Evolutionary conservation across 2,888 invertebrate genomes (phyloP).

Genomic region (Nymphalis polychloros): DNA sequence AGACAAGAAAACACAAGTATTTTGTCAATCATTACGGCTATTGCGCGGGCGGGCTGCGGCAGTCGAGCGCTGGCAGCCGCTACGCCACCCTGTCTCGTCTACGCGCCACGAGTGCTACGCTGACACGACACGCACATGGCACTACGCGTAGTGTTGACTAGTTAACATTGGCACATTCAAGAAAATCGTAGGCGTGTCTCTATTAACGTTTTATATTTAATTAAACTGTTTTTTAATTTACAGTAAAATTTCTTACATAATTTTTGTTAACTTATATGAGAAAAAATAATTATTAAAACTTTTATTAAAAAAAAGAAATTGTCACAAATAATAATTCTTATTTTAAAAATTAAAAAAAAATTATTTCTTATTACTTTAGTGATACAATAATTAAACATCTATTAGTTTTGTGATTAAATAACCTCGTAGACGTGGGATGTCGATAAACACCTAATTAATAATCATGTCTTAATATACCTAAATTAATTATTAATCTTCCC

Average conservation of each 20-base stretch:
- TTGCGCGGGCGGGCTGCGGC: constrained; percentile 46
- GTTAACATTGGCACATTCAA: constrained; percentile 17
- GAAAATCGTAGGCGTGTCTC: constrained; percentile 27
- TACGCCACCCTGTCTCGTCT: constrained; percentile 52
- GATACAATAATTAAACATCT: neutral
- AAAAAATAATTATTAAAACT: too few species aligned
- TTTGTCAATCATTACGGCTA: constrained; percentile 72
- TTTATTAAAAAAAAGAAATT: too few species aligned
- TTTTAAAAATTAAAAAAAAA: too few species aligned
- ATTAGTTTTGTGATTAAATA: neutral
- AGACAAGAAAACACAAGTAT: constrained; percentile 68
- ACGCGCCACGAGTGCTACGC: constrained; percentile 40
- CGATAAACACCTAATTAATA: neutral
- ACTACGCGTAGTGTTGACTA: constrained; percentile 28
- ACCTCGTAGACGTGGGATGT: neutral
- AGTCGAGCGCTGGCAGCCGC: constrained; percentile 47
- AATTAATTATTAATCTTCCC: neutral
- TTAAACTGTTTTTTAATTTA: neutral
- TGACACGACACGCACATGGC: constrained; percentile 36
- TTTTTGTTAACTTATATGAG: too few species aligned
- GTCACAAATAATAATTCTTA: too few species aligned
- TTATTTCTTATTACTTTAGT: neutral
- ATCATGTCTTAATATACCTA: neutral
- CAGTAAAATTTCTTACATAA: neutral
- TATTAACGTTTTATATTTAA: constrained; percentile 12